Base-by-base conservation (phyloP, 1,140 invertebrate genomes). In the Pseudomyrmex gracilis region DNA sequence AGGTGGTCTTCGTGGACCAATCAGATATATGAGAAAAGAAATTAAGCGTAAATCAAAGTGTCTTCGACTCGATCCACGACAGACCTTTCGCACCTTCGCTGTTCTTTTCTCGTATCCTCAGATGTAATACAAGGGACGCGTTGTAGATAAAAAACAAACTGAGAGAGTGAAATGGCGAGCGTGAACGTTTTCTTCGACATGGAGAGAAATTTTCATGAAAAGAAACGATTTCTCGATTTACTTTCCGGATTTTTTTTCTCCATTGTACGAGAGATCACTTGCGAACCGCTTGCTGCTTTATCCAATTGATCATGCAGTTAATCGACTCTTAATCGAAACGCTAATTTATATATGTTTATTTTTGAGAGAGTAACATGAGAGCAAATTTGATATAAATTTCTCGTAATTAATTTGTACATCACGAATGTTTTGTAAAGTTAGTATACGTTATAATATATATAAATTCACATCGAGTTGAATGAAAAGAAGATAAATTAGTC, bases 161-260 rank as follows among this genome's bases (percentile, higher is more conserved):
- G 34, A 34, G 51, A 12, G 13, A 45, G n/a, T 77, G 15, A 53
- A 64, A 82, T 53, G 2, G 49, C 20, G 17, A 53, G 43, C 51
- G 15, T 13, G 47, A 5, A 74, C n/a, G 60, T 82, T 20, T 82
- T 20, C 15, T 60, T 5, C 22, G n/a, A 63, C n/a, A 45, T 17
- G 51, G 17, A 73, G 73, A 57, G 49, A 7, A n/a, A 1, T 58
- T 20, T 17, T 66, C 51, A 43, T 66, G 58, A 84, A 61, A 74
- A 84, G 63, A 3, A 64, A 86, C 12, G 51, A 49, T 63, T 53
- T 45, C 15, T 76, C 53, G 58, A 51, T 76, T 86, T 64, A 49
- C 55, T 76, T 86, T 83, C 77, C 84, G 73, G 66, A 85, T 87
- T 87, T 53, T 17, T 77, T 67, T 73, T 12, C 45, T 82, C 49